These are phyloP conservation scores for Platorchestia sp. DNA, from an alignment of 1,140 invertebrate genomes.

Conservation along the genomic window DNA sequence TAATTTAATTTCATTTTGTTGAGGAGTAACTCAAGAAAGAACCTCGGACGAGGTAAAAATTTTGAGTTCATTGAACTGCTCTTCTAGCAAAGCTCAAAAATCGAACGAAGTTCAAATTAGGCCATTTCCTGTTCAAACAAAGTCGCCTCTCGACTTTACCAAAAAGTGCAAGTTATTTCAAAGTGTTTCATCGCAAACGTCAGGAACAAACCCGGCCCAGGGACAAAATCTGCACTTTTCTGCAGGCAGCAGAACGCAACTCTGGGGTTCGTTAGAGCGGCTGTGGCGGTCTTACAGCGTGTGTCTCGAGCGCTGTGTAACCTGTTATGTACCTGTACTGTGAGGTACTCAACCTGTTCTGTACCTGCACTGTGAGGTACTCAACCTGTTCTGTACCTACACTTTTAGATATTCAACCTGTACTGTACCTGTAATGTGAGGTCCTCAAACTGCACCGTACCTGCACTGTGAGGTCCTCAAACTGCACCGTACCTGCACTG, in stretches of 20 bases:
- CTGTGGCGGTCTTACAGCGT: too few relatives aligned
- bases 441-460: too few relatives aligned
- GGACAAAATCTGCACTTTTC: not conserved
- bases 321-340: too few relatives aligned
- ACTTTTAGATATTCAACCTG: too few relatives aligned
- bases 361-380: too few relatives aligned
- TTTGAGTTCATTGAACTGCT: not conserved
- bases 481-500: too few relatives aligned
- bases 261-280: not conserved
- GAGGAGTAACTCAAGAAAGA: not conserved
- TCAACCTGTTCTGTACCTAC: too few relatives aligned
- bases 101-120: not conserved
- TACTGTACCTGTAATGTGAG: too few relatives aligned
- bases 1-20: not conserved
- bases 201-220: not conserved
- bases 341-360: too few relatives aligned
- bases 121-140: not conserved
- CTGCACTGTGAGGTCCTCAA: too few relatives aligned
- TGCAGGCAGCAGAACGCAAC: not conserved
- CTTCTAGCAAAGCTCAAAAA: not conserved
- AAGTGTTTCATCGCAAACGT: not conserved
- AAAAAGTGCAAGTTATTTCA: not conserved
- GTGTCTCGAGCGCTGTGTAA: too few relatives aligned
- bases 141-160: not conserved
- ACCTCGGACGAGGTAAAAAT: not conserved